These are phyloP conservation scores for Hyles lineata DNA, from an alignment of 2,888 invertebrate genomes.

Conservation along the genomic window DNA sequence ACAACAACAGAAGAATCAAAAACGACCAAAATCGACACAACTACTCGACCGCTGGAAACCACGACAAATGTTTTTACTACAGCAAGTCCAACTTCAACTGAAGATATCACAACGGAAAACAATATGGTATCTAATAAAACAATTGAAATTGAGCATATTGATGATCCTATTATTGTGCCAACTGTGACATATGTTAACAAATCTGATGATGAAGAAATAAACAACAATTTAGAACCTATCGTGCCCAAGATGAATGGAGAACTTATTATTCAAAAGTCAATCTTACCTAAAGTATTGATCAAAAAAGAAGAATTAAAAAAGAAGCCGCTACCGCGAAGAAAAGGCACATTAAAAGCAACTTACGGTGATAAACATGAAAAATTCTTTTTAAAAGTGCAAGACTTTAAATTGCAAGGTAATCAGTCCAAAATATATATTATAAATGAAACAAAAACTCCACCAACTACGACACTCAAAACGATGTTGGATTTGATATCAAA, in stretches of 20 bases:
- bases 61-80: conserved; percentile 35
- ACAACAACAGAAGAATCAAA: conserved; percentile 33
- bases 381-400: conserved; percentile 59
- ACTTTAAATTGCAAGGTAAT: conserved; percentile 28
- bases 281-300: conserved; percentile 49
- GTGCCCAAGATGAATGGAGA: conserved; percentile 62
- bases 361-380: conserved; percentile 80
- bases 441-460: neutral
- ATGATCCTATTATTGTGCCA: conserved; percentile 69
- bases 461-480: neutral
- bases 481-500: neutral
- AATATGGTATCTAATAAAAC: conserved; percentile 32
- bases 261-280: conserved; percentile 66
- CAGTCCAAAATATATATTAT: neutral
- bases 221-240: conserved; percentile 64
- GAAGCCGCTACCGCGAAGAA: conserved; percentile 71
- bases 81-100: conserved; percentile 32
- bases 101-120: conserved; percentile 31
- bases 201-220: conserved; percentile 52
- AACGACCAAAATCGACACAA: conserved; percentile 33
- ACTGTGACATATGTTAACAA: conserved; percentile 57
- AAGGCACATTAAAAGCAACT: conserved; percentile 80
- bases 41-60: conserved; percentile 27
- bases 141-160: conserved; percentile 32
- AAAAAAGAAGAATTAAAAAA: conserved; percentile 72